Percentiles rank a stretch among this genome's conserved stretches.
phyloP scores from a whole-genome alignment of 1,140 invertebrate genomes.

The fruit fly (Drosophila melanogaster) region Release_6_plus_ISO1_MT NC_004354.4:2017501-2018000 shows the following conservation, averaged over 20 bases:
- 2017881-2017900: constrained; percentile 89
- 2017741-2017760: constrained; percentile 61
- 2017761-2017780: constrained; percentile 52
- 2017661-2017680: constrained; percentile 86
- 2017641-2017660: constrained; percentile 80
- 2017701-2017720: constrained; percentile 87
- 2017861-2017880: constrained; percentile 84
- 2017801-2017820: constrained; percentile 83
- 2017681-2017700: constrained; percentile 92
- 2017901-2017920: constrained; percentile 92
- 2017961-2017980: constrained; percentile 86
- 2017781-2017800: constrained; percentile 28
- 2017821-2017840: constrained; percentile 62
- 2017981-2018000: constrained; percentile 91
- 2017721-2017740: constrained; percentile 47
- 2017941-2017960: constrained; percentile 85
- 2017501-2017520: constrained; percentile 88
- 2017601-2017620: constrained; percentile 77
- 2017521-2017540: constrained; percentile 87
- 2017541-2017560: constrained; percentile 86
- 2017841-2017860: constrained; percentile 30
- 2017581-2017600: constrained; percentile 52
- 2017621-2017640: constrained; percentile 76
- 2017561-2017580: constrained; percentile 85
- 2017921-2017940: constrained; percentile 86